Base-by-base conservation (phyloP, 2,797 vertebrate species). In the Hapalemur alaotrensis region DNA sequence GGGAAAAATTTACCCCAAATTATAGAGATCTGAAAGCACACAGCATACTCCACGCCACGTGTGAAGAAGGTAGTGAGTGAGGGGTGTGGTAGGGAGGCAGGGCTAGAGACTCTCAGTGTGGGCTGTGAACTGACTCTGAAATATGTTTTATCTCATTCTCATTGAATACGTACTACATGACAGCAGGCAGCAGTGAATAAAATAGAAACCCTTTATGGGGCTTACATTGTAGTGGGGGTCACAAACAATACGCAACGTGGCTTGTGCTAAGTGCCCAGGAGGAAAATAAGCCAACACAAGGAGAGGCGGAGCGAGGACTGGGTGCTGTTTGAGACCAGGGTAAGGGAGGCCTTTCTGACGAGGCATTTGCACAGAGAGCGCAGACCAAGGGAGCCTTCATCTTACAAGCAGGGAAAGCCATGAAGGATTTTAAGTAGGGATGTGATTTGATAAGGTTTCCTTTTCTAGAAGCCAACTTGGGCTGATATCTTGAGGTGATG, bases 11-110 rank as follows among this genome's bases (percentile, higher is more conserved):
- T 46, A 5, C 41, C 28, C 28, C 12, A 13, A 41, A 17, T 70
- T 73, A 7, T 10, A 87, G 54, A 41, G 48, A 43, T 13, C 85
- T 54, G 32, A 76, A 63, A 81, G 43, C 43, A 2, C 28, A 5
- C 22, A 6, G 50, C 41, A 17, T 32, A 57, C 43, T 72, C 43
- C 48, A 20, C 4, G 30, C 43, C 54, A 20, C 8, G 23, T 30
- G 20, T 28, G 35, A 30, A 75, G 48, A 69, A 69, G 35, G 14
- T 25, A 46, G 35, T 30, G 13, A 6, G 0, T 10, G 7, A 15
- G 22, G 15, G 18, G 23, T 0, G 32, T 5, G 4, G 0, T 30
- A 0, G 2, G 5, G 14, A 3, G 57, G 35, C 25, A 35, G 20
- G 8, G 0, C n/a, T 70, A 35, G 52, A 72, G 28, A 43, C 48